Conservation (phyloP, 2,888 invertebrate species). For the Lithophane semibrunnea region DNA sequence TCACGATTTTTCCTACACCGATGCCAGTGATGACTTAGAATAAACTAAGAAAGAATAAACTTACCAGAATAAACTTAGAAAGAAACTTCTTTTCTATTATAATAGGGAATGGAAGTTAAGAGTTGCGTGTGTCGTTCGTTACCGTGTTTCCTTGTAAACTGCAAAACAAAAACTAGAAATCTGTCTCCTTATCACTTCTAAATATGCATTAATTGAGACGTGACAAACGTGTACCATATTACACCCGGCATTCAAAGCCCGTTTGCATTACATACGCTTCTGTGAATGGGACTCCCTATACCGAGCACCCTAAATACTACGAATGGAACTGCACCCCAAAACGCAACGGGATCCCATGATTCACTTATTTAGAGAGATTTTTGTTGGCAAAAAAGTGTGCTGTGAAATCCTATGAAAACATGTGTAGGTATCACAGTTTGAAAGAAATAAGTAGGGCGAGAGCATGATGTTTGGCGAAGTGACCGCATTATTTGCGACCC, state of each 20-base stretch:
- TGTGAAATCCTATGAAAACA: constrained; percentile 3
- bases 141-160: not conserved
- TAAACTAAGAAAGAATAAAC: too few species aligned
- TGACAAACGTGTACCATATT: constrained; percentile 5
- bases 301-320: constrained; percentile 26
- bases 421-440: constrained; percentile 14
- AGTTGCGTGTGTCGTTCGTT: not conserved
- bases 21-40: too few species aligned
- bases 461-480: not conserved
- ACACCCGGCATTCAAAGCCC: constrained; percentile 15
- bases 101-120: not conserved
- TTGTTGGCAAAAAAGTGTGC: constrained; percentile 1
- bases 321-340: constrained; percentile 27
- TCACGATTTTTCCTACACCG: too few species aligned
- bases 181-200: not conserved
- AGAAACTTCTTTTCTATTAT: not conserved
- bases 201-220: constrained; percentile 2
- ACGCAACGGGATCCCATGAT: constrained; percentile 2
- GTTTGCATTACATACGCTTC: constrained; percentile 34
- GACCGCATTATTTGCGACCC: constrained; percentile 5
- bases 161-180: not conserved
- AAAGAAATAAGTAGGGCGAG: constrained; percentile 11
- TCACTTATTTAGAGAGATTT: constrained; percentile 14
- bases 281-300: not conserved
- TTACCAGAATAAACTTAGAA: not conserved